A percentile compares a stretch with the other conserved stretches of the same genome.
Conservation (phyloP, 2,797 vertebrate genomes). For the Myiotriccus ornatus region DNA sequence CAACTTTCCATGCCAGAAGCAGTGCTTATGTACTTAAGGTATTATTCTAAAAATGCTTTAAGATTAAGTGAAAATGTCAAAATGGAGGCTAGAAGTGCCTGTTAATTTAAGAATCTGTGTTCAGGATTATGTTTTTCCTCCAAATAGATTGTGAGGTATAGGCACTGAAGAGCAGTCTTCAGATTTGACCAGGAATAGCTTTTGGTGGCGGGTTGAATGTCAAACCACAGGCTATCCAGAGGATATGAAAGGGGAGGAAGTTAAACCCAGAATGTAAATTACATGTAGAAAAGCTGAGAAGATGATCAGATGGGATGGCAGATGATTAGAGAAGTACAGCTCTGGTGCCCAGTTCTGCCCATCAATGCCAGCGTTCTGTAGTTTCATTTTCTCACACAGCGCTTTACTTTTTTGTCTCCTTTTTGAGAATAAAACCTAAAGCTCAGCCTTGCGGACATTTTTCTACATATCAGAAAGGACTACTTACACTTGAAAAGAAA, state of each 20-base stretch:
- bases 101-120: neutral
- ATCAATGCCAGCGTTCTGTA: neutral
- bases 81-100: neutral
- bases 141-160: neutral
- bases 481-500: constrained; percentile 1
- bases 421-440: neutral
- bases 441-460: neutral
- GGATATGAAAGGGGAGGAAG: neutral
- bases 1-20: neutral
- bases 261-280: neutral
- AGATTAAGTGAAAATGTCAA: constrained; percentile 8
- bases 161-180: neutral
- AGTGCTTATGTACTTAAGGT: neutral
- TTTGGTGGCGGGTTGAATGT: neutral
- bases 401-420: neutral
- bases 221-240: neutral
- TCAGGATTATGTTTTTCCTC: neutral
- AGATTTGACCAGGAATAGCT: neutral
- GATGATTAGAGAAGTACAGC: neutral
- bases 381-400: neutral
- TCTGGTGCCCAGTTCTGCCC: neutral
- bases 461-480: neutral
- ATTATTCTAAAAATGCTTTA: neutral
- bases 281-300: neutral
- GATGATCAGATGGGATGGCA: neutral